Percentiles rank a stretch among this genome's conserved stretches.
Conservation (phyloP, 2,113 vertebrate species). For the Hemiscyllium ocellatum region DNA sequence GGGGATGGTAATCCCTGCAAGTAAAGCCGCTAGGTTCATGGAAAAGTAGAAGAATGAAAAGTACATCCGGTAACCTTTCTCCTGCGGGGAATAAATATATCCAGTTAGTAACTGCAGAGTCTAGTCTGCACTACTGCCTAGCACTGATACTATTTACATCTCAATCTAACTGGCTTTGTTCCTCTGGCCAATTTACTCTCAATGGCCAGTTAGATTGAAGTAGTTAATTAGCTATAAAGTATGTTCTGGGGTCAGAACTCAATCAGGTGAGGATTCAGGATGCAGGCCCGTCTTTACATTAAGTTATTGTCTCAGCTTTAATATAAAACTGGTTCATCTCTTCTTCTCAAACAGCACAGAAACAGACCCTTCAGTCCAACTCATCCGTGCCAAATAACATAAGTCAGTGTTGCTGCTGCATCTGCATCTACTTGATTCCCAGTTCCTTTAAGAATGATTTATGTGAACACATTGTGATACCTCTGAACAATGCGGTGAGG, state of each 20-base stretch:
- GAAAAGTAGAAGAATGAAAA: conserved; percentile 22
- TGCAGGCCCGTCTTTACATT: background rate
- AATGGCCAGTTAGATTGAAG: background rate
- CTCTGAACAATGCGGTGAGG: background rate
- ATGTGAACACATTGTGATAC: background rate
- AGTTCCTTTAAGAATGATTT: background rate
- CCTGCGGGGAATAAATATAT: background rate
- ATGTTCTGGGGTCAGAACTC: background rate
- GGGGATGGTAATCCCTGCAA: background rate
- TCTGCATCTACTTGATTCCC: background rate
- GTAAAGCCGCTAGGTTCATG: background rate
- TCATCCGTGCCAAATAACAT: background rate
- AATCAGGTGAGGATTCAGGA: background rate
- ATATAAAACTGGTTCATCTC: background rate
- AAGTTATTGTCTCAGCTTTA: background rate
- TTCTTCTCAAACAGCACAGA: too few species aligned
- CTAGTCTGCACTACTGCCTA: background rate
- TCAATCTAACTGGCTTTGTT: background rate
- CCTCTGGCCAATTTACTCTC: background rate
- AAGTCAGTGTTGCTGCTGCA: background rate
- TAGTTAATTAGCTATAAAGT: background rate
- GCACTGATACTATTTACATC: background rate
- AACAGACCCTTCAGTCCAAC: too few species aligned
- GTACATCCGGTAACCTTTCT: conserved; percentile 7
- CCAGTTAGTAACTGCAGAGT: background rate